Base-by-base conservation (phyloP, 2,113 vertebrate genomes). In the Python bivittatus region DNA sequence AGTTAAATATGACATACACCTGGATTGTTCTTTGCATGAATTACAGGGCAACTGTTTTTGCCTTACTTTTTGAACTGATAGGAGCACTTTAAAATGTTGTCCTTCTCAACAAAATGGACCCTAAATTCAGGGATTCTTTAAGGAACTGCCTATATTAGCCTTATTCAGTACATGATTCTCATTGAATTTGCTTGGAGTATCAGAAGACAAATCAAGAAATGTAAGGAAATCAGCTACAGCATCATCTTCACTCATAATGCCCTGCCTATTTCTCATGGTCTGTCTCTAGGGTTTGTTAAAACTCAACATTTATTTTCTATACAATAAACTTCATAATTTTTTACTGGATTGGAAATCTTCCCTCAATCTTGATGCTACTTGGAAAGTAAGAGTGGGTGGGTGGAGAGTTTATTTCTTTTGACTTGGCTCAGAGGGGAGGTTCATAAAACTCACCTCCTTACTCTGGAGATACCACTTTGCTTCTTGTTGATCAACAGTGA, bases 91-190 rank as follows among this genome's bases (percentile, higher is more conserved):
- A 29, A 88, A 2, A 2, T 48, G 0, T 86, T 33, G 13, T 29
- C 93, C 93, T 33, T 15, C 1, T 1, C 94, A 60, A 0, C 27
- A 90, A n/a, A 90, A 23, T 86, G 4, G 61, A 86, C 91, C 52
- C 42, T 8, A 84, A 94, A 91, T 93, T 44, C 29, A 88, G 0
- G 4, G 56, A 93, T 53, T 57, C 27, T 89, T 58, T 85, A 85
- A 13, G 61, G 11, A 64, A n/a, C 10, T 64, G 60, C 60, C 29
- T 29, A 64, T 29, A 64, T 29, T 29, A 23, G 44, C 72, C 93
- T 89, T 1, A 84, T 58, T 64, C 25, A 6, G 84, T 23, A 1
- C 0, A 0, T 64, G 0, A 90, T 13, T 42, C 88, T 42, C 52
- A 61, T 89, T 91, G 84, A 44, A 79, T 54, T 93, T 92, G 48